Evolutionary conservation across 2,113 vertebrate species (phyloP).

Genomic region (Grus americana): DNA sequence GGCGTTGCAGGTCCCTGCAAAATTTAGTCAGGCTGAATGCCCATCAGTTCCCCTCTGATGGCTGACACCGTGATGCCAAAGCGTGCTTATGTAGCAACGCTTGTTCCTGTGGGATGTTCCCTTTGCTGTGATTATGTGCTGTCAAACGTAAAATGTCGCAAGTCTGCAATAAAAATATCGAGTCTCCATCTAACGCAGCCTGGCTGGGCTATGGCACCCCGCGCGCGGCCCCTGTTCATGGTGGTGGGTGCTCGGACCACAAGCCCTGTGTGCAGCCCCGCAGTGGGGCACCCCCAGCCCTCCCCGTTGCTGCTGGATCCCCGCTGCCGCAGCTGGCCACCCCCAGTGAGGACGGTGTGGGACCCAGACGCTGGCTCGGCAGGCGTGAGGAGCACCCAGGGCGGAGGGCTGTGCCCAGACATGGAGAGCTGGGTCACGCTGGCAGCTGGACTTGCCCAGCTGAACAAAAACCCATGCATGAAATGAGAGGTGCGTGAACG

Average conservation of each 20-base stretch:
- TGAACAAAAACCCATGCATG: not conserved
- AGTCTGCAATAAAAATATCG: not conserved
- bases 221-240: fast-evolving
- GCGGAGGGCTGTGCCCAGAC: fast-evolving
- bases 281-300: not conserved
- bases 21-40: not conserved
- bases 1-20: not conserved
- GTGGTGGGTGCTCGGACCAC: fast-evolving
- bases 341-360: too few relatives aligned
- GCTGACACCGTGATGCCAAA: fast-evolving
- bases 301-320: fast-evolving
- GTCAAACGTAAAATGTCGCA: not conserved
- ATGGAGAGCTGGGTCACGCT: not conserved
- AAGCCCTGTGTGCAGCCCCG: fast-evolving
- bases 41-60: fast-evolving
- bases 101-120: not conserved
- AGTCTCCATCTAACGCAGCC: not conserved
- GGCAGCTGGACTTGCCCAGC: not conserved
- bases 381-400: not conserved
- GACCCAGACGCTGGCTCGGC: fast-evolving
- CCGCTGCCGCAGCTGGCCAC: not conserved
- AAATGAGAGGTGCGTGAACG: not conserved
- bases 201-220: fast-evolving
- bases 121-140: not conserved
- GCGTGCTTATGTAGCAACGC: not conserved